Evolutionary conservation across 2,113 vertebrate genomes (phyloP), one percentile per base, ranked within the genome.

Genomic region (Fulica atra): DNA sequence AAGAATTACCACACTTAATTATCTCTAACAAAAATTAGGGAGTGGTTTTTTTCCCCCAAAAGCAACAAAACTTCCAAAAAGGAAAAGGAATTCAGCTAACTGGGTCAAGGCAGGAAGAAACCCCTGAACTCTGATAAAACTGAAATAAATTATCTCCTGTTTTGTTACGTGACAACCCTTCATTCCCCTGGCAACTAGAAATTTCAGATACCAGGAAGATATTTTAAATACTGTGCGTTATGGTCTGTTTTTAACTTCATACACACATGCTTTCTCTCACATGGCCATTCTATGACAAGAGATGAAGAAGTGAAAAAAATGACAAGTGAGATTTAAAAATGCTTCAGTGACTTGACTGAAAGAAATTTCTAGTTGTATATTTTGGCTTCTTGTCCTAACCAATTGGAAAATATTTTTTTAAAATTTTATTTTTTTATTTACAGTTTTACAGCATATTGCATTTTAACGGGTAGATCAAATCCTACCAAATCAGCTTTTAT

Each of bases 171-270:
- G 89, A 94, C 93, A 97, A 92, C 33, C 35, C 53, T 93, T 73
- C 91, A 88, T 91, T 82, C 86, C 95, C 96, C 93, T 91, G 91
- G 97, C 96, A 96, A 95, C 95, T 96, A 13, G 48, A 92, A 95
- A 93, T 89, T 96, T 98, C 97, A 97, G 95, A 97, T 73, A 97
- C 96, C 89, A 94, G 69, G 81, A 92, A 96, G 92, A 76, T 97
- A 94, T 95, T 98, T 95, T 96, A 96, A 97, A 98, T 93, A 93
- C 92, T 33, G 44, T 97, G 95, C 74, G 9, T 96, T 95, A 94
- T 80, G 92, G 87, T 93, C 91, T 78, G 94, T 86, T 97, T 94
- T 91, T 91, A 95, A 96, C 89, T 97, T 96, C 84, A 93, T 46
- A 96, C 73, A 96, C 92, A 80, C 81, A 94, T 88, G 51, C 72